Conservation (phyloP, 1,140 invertebrate genomes). For the Brachionus manjavacas region DNA sequence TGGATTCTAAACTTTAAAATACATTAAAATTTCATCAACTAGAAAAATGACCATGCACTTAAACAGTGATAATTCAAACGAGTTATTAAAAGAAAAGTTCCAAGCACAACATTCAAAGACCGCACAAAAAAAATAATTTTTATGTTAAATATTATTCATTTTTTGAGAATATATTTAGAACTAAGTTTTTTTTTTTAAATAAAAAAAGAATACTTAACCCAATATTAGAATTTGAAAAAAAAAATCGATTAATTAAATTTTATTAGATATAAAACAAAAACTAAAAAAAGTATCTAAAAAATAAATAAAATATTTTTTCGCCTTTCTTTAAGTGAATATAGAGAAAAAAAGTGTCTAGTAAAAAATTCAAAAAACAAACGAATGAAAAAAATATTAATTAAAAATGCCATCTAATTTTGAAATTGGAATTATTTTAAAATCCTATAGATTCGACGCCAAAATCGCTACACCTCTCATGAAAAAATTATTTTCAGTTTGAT, state of each 20-base stretch:
- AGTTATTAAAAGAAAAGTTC: too few species aligned
- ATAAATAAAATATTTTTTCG: neutral
- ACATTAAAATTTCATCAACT: too few species aligned
- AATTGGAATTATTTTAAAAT: neutral
- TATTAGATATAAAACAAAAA: neutral
- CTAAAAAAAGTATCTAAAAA: neutral
- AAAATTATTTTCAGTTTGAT: constrained; percentile 28
- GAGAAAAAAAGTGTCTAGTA: neutral
- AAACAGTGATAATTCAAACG: too few species aligned
- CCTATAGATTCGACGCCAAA: constrained; percentile 29
- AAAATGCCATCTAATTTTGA: constrained; percentile 18
- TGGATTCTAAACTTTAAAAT: too few species aligned
- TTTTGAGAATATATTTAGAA: too few species aligned
- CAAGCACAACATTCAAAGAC: too few species aligned
- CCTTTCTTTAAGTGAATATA: neutral
- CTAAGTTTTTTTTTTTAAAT: too few species aligned
- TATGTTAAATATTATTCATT: too few species aligned
- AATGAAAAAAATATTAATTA: neutral
- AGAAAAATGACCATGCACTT: too few species aligned
- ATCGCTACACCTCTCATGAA: constrained; percentile 34
- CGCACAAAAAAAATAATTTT: too few species aligned
- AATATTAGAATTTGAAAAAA: neutral
- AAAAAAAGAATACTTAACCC: too few species aligned
- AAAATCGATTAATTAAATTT: neutral
- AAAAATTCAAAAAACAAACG: neutral